A percentile compares a stretch with the other conserved stretches of the same genome.
phyloP scores from a whole-genome alignment of 2,888 invertebrate genomes.

The Dysmachus trigonus region DNA sequence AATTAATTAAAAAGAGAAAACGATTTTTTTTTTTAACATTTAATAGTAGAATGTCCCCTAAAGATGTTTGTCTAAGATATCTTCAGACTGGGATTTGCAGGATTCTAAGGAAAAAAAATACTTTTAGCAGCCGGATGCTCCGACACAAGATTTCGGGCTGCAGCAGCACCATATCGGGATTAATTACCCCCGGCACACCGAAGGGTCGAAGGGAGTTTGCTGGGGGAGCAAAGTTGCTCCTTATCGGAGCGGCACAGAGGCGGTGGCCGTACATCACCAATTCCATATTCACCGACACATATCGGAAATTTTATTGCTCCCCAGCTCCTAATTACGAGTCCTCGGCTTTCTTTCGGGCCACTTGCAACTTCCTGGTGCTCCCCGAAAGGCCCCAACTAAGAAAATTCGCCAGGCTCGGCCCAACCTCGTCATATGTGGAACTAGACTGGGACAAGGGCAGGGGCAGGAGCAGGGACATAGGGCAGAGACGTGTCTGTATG shows the following conservation, averaged over 20 bases:
- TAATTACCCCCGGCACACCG: not conserved
- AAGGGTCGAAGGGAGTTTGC: not conserved
- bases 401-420: not conserved
- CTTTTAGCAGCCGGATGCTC: not conserved
- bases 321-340: conserved; percentile 39
- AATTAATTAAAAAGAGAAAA: too few species aligned
- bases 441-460: not conserved
- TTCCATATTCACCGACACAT: conserved; percentile 35
- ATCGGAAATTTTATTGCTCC: conserved; percentile 45
- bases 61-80: conserved; percentile 16
- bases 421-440: not conserved
- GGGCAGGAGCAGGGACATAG: too few species aligned
- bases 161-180: conserved; percentile 21
- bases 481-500: too few species aligned
- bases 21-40: too few species aligned
- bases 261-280: conserved; percentile 1
- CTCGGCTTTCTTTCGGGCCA: not conserved
- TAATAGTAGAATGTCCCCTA: too few species aligned
- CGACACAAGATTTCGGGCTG: not conserved
- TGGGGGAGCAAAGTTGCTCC: not conserved
- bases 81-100: not conserved
- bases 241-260: not conserved
- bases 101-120: conserved; percentile 16
- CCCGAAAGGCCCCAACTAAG: not conserved
- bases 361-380: not conserved